Conservation (phyloP, 2,113 vertebrate species). For the Microtus montanus region DNA sequence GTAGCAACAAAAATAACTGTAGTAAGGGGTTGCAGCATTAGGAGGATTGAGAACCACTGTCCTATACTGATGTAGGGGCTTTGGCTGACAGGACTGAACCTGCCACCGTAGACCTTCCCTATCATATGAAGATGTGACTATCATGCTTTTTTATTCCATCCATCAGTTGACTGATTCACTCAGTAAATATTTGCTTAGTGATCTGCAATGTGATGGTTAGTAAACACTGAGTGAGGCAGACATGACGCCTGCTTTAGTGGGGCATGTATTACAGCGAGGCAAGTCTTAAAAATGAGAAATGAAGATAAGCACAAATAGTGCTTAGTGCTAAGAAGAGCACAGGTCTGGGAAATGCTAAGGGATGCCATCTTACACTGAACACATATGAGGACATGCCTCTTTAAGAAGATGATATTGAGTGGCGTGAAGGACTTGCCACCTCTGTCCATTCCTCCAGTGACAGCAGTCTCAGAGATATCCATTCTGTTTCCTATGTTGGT, state of each 20-base stretch:
- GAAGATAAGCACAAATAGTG: neutral
- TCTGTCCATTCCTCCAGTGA: neutral
- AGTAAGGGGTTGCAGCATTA: neutral
- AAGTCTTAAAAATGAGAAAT: neutral
- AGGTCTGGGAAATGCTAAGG: neutral
- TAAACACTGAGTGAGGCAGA: neutral
- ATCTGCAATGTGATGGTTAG: neutral
- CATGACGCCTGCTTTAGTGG: neutral
- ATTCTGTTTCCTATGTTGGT: neutral
- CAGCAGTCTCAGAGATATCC: neutral
- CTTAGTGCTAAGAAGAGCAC: neutral
- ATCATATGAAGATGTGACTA: neutral
- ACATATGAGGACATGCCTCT: neutral
- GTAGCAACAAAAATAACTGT: neutral
- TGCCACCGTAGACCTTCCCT: neutral
- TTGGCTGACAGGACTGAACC: neutral
- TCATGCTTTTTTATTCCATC: neutral
- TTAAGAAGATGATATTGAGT: neutral
- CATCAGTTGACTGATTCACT: too few species aligned
- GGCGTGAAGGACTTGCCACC: neutral
- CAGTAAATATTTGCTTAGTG: neutral
- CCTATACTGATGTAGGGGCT: neutral
- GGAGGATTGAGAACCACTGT: neutral
- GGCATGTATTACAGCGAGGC: neutral
- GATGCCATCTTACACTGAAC: neutral